Base-by-base conservation (phyloP, 2,113 vertebrate genomes). In the Phainopepla nitens region DNA sequence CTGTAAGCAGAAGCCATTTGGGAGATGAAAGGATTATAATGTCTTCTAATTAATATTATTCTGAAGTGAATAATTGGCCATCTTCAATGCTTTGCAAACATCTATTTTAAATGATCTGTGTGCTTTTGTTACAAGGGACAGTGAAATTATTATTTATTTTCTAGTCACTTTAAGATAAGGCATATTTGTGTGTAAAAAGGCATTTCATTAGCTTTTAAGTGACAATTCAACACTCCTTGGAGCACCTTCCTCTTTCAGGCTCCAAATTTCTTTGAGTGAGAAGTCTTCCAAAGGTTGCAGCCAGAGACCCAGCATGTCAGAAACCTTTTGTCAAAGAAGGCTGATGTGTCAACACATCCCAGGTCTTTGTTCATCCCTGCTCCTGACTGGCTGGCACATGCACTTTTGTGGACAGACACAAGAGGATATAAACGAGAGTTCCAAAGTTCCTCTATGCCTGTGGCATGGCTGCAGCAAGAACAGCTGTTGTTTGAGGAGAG, bases 1-100 rank as follows among this genome's bases (percentile, higher is more conserved):
- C 50, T 1, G 0, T 39, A 82, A 65, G 20, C 54, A 89, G 33
- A 90, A 81, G 16, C 29, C 50, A 15, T 53, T 39, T 56, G 54
- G 50, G 27, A 91, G 35, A 93, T 47, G 49, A 95, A 97, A 94
- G 49, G 56, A 90, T 89, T 70, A 75, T 71, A 69, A 70, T 69
- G 47, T 39, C 82, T 96, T 91, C 61, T 45, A 73, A 96, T 72
- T 89, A 94, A 87, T 90, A 84, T 83, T 60, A 92, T 79, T 77
- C 73, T 87, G 61, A 92, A 87, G 49, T 87, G 73, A 97, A 49
- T 93, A 93, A 97, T 11, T 86, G 8, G 24, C 45, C 42, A 87
- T 80, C 50, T 77, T 65, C n/a, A 78, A 7, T 80, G 57, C 49
- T 93, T 87, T 80, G 22, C 68, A 89, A 94, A 79, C 42, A 53